Evolutionary conservation across 2,888 invertebrate genomes (phyloP), one percentile per base, ranked within the genome.

Genomic region (Hypselothyrea guttata): DNA sequence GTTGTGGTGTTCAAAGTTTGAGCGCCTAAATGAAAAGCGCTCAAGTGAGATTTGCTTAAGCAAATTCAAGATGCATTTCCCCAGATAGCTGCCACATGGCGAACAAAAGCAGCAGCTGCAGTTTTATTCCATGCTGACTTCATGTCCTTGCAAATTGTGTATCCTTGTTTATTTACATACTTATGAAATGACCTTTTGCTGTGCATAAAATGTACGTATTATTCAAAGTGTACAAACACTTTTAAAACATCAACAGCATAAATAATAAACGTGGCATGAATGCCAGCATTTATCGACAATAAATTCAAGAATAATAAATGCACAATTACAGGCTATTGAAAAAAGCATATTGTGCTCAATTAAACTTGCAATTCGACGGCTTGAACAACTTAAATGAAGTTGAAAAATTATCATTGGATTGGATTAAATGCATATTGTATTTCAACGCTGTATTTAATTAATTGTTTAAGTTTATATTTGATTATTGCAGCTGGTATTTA

Each of bases 31-130:
- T 82, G 72, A 74, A 86, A 68, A 71, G 68, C 61, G 61, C 75
- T 82, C 65, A 67, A 70, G 64, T 71, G 65, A 77, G 75, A 73
- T 84, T 85, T 65, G 64, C 66, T 79, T 78, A 68, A 63, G 63
- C 35, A 78, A 81, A 73, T 64, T 59, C 44, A 66, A 64, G 61
- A 64, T 72, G 60, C 60, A 64, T 71, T 69, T 79, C 59, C 62
- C 56, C 13, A 55, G 56, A 55, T 16, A 47, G 28, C 54, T 37
- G 53, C 27, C 52, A 52, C 16, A 30, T 46, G 22, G 37, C 16
- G n/a, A 13, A 31, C 7, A 13, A 44, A 42, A 30, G 27, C 12
- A 57, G 53, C 30, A 48, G 34, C 42, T 34, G 38, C 34, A 34
- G 33, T n/a, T n/a, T n/a, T n/a, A n/a, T n/a, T n/a, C n/a, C n/a